Percentiles rank a stretch among this genome's conserved stretches.
These are phyloP conservation scores for Numenius phaeopus DNA, from an alignment of 2,797 vertebrate species.

Conservation along the genomic window DNA sequence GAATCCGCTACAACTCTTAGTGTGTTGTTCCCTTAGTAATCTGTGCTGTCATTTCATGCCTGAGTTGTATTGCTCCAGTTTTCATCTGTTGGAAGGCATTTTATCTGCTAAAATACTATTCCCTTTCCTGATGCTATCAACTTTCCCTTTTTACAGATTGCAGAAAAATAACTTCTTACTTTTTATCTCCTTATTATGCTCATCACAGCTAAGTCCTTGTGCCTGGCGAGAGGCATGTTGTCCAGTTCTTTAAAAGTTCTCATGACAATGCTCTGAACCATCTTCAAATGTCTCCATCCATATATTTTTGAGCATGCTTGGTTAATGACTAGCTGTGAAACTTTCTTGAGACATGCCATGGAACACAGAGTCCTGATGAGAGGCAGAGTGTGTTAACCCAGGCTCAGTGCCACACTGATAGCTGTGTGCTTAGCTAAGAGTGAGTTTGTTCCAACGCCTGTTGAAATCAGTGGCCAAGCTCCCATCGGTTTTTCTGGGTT, in stretches of 20 bases:
- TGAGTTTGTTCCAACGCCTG: slow-evolving; percentile 13
- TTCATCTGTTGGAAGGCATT: slow-evolving; percentile 34
- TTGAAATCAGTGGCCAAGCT: neutral
- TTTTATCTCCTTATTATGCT: neutral
- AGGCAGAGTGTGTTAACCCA: slow-evolving; percentile 12
- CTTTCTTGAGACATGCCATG: neutral
- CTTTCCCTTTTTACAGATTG: neutral
- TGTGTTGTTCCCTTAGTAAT: neutral
- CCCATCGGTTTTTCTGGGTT: neutral
- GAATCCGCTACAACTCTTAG: neutral
- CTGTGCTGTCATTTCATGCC: slow-evolving; percentile 29
- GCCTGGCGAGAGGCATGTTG: neutral
- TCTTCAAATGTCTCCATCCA: neutral
- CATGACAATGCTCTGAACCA: neutral
- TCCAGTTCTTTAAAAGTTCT: neutral
- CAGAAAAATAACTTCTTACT: neutral
- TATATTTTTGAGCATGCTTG: neutral
- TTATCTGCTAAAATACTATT: slow-evolving; percentile 44
- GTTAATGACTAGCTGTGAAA: neutral
- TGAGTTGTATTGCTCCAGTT: neutral
- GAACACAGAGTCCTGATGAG: slow-evolving; percentile 16
- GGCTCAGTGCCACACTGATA: slow-evolving; percentile 55
- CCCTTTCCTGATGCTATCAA: neutral
- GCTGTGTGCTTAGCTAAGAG: slow-evolving; percentile 25
- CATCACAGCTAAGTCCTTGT: neutral